phyloP scores from a whole-genome alignment of 2,113 vertebrate species.

The Chamaetylas fuelleborni region DNA sequence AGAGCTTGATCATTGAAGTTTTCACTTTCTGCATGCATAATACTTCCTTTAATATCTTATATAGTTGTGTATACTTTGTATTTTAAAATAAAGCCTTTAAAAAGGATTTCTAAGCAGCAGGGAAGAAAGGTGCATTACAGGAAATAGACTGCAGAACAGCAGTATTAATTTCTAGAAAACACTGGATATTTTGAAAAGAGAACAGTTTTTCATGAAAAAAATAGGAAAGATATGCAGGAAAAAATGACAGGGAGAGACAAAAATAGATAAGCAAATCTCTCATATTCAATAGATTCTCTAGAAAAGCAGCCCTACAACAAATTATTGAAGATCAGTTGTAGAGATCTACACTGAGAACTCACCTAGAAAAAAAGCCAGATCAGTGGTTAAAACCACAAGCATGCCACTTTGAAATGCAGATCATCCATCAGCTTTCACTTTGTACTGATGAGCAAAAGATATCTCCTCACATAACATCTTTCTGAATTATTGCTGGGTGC shows the following conservation, averaged over 20 bases:
- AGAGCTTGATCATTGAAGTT: background rate
- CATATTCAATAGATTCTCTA: background rate
- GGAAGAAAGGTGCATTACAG: background rate
- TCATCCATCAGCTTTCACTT: background rate
- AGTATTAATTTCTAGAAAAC: background rate
- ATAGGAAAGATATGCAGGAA: background rate
- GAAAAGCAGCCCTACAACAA: background rate
- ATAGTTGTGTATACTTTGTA: background rate
- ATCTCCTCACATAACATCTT: background rate
- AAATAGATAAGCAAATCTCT: background rate
- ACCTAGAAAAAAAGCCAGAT: background rate
- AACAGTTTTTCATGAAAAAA: background rate
- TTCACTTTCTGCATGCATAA: background rate
- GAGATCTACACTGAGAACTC: background rate
- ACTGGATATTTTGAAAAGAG: background rate
- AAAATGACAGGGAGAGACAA: background rate
- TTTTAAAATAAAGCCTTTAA: background rate
- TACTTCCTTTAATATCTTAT: background rate
- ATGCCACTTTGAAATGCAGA: background rate
- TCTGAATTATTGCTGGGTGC: background rate
- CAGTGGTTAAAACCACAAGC: background rate
- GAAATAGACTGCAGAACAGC: background rate
- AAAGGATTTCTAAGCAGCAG: background rate
- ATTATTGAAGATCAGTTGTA: background rate
- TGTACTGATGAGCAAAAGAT: background rate